A percentile compares a stretch with the other conserved stretches of the same genome.
These are phyloP conservation scores for Rhinogobio ventralis DNA, from an alignment of 2,797 vertebrate genomes.

Conservation along the genomic window DNA sequence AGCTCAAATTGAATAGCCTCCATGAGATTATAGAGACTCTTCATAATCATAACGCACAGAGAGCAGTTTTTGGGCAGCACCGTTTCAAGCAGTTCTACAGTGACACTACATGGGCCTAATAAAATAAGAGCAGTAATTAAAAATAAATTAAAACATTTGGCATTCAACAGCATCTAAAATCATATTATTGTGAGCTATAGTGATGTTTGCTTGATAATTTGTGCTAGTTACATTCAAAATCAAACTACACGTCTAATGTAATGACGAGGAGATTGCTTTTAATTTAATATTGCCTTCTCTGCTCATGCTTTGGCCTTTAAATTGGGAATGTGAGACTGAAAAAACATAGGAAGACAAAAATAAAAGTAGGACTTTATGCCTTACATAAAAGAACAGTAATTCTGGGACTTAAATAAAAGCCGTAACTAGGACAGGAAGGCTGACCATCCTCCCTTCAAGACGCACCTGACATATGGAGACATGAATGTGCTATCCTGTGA, in stretches of 20 bases:
- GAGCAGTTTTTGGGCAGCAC: background rate
- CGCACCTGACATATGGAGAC: constrained; percentile 26
- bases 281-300: background rate
- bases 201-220: constrained; percentile 1
- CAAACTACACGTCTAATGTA: background rate
- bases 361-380: background rate
- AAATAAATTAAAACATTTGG: constrained; percentile 28
- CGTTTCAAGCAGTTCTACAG: background rate
- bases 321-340: background rate
- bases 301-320: constrained; percentile 21
- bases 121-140: constrained; percentile 28
- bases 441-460: background rate
- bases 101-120: constrained; percentile 17
- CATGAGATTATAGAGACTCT: background rate
- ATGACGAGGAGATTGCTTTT: constrained; percentile 23
- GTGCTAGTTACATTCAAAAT: constrained; percentile 10
- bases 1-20: background rate
- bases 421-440: background rate
- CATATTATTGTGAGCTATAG: constrained; percentile 4
- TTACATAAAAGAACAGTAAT: background rate
- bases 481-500: constrained; percentile 5
- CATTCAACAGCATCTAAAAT: background rate
- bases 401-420: constrained; percentile 6
- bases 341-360: background rate
- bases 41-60: constrained; percentile 1